Percentiles rank a stretch among this genome's conserved stretches.
phyloP scores from a whole-genome alignment of 1,140 invertebrate genomes.

The Drosophila elegans region DNA sequence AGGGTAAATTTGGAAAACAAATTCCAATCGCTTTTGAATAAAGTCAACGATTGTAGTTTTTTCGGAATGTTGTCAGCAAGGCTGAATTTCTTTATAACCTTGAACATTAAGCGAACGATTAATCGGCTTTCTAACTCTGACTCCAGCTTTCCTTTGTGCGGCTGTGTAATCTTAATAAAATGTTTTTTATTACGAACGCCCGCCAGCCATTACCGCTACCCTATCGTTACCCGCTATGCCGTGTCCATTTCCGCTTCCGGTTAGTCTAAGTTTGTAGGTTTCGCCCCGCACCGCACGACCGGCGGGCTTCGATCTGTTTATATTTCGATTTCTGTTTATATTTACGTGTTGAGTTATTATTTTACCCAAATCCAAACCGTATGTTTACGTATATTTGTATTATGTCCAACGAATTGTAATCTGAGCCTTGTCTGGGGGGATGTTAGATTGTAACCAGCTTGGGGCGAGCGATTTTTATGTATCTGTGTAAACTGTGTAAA shows the following conservation, averaged over 20 bases:
- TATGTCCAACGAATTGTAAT: conserved; percentile 32
- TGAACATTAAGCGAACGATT: neutral
- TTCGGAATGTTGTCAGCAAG: neutral
- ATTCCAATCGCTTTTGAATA: no score
- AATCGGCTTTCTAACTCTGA: neutral
- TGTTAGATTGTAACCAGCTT: conserved; percentile 29
- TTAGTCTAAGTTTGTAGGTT: conserved; percentile 12
- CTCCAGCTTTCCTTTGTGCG: neutral
- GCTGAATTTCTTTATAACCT: neutral
- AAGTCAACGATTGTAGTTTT: neutral
- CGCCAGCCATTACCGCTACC: conserved; percentile 5
- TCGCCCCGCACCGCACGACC: neutral
- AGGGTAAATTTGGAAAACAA: no score
- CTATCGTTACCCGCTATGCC: conserved; percentile 6
- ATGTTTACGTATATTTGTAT: conserved; percentile 37
- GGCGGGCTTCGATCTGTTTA: conserved; percentile 23
- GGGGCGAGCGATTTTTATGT: conserved; percentile 21
- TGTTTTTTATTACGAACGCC: conserved; percentile 10
- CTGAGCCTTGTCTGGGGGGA: conserved; percentile 3
- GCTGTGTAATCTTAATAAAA: conserved; percentile 6
- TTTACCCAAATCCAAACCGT: conserved; percentile 29
- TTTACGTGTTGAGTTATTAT: conserved; percentile 48
- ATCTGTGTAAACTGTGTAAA: conserved; percentile 7
- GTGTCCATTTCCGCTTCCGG: conserved; percentile 16
- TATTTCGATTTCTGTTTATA: conserved; percentile 39